phyloP scores from a whole-genome alignment of 1,140 invertebrate species.

The Bombus terrestris region DNA sequence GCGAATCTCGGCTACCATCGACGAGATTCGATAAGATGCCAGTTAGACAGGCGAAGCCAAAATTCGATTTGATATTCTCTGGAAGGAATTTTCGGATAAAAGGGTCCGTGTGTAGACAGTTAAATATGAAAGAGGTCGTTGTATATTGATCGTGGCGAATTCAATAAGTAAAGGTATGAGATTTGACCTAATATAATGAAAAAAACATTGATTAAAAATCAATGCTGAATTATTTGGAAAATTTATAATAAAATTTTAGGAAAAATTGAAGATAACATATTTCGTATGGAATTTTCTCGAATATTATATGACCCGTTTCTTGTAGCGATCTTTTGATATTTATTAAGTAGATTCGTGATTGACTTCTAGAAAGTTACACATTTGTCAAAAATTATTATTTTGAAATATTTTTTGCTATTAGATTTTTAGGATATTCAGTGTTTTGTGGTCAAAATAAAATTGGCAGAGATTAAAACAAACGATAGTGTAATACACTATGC shows the following conservation, averaged over 20 bases:
- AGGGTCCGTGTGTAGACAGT: not conserved
- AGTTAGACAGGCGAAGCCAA: slow-evolving; percentile 10
- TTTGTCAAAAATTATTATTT: too few species aligned
- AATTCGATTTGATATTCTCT: not conserved
- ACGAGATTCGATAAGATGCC: slow-evolving; percentile 13
- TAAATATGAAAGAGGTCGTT: not conserved
- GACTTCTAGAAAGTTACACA: too few species aligned
- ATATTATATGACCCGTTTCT: too few species aligned
- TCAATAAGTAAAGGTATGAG: not conserved
- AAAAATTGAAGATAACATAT: too few species aligned
- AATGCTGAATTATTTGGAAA: not conserved
- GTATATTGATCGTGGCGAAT: not conserved
- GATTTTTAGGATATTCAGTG: not conserved
- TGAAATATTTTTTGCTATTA: too few species aligned
- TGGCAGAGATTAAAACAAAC: not conserved
- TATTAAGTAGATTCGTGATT: too few species aligned
- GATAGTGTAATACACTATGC: not conserved
- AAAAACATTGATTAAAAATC: not conserved
- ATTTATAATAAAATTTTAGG: not conserved
- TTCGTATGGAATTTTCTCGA: too few species aligned
- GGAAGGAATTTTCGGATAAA: not conserved
- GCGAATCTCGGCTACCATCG: slow-evolving; percentile 9
- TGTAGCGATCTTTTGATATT: too few species aligned
- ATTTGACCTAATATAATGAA: not conserved
- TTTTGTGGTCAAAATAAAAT: not conserved